A percentile compares a stretch with the other conserved stretches of the same genome.
Conservation (phyloP, 1,140 invertebrate genomes). For the Lordiphosa collinella region DNA sequence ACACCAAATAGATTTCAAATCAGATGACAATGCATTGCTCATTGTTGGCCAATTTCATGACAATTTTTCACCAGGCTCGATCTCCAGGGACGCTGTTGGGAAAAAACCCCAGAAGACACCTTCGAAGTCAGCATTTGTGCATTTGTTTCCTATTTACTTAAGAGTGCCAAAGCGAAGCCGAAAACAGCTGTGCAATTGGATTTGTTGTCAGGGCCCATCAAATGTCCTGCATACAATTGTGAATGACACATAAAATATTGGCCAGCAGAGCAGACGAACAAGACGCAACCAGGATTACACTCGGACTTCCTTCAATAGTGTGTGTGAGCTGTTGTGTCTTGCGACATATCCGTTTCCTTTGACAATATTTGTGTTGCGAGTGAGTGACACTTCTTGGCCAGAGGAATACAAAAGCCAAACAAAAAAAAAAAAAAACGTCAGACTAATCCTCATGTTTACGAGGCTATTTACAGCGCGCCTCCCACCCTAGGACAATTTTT, state of each 20-base stretch:
- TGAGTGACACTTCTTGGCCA: slow-evolving; percentile 73
- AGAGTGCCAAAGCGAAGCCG: slow-evolving; percentile 19
- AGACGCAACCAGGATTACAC: slow-evolving; percentile 53
- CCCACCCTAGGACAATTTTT: slow-evolving; percentile 64
- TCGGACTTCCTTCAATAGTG: slow-evolving; percentile 6
- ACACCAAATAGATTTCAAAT: slow-evolving; percentile 32
- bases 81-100: slow-evolving; percentile 23
- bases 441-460: slow-evolving; percentile 73
- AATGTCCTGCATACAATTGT: slow-evolving; percentile 73
- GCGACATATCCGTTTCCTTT: slow-evolving; percentile 71
- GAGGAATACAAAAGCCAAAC: slow-evolving; percentile 45
- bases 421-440: slow-evolving; percentile 5
- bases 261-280: slow-evolving; percentile 34
- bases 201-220: slow-evolving; percentile 57
- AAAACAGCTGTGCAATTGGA: slow-evolving; percentile 68
- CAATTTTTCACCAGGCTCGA: slow-evolving; percentile 61
- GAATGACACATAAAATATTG: slow-evolving; percentile 69
- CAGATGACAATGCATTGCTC: slow-evolving; percentile 56
- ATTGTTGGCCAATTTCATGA: slow-evolving; percentile 74
- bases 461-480: slow-evolving; percentile 66
- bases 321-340: slow-evolving; percentile 27
- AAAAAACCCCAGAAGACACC: slow-evolving; percentile 8
- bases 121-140: slow-evolving; percentile 50
- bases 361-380: slow-evolving; percentile 71
- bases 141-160: slow-evolving; percentile 73